Conservation (phyloP, 2,888 invertebrate genomes). For the Andrena haemorrhoa region DNA sequence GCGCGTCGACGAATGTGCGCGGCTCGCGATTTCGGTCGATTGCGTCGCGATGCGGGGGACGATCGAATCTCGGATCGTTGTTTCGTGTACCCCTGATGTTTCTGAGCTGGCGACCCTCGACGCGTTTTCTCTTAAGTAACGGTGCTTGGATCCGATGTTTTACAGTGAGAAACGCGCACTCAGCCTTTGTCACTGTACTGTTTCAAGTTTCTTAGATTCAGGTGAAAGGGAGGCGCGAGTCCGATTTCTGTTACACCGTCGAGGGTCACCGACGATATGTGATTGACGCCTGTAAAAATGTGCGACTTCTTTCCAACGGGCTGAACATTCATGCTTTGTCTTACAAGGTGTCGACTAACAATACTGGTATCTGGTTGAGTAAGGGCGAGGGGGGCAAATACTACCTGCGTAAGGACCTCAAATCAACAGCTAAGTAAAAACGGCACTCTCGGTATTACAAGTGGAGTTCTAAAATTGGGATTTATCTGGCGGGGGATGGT, state of each 20-base stretch:
- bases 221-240: too few species aligned
- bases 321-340: conserved; percentile 71
- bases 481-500: conserved; percentile 71
- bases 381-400: conserved; percentile 68
- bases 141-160: background rate
- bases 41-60: background rate
- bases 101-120: conserved; percentile 27
- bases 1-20: background rate
- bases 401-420: conserved; percentile 72
- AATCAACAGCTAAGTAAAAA: conserved; percentile 67
- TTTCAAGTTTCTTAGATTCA: too few species aligned
- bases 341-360: conserved; percentile 73
- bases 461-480: conserved; percentile 70
- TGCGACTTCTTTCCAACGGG: conserved; percentile 47
- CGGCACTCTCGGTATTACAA: conserved; percentile 72
- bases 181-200: too few species aligned
- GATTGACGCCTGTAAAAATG: conserved; percentile 37
- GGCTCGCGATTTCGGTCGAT: background rate
- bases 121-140: conserved; percentile 15
- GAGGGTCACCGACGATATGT: conserved; percentile 44
- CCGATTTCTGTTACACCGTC: background rate
- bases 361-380: conserved; percentile 68
- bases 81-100: conserved; percentile 46
- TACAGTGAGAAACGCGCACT: too few species aligned
- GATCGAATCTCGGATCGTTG: conserved; percentile 42